Percentiles rank a stretch among this genome's conserved stretches.
These are phyloP conservation scores for Palythoa grandiflora DNA, from an alignment of 92 coral and sea anemone species.

Conservation along the genomic window DNA sequence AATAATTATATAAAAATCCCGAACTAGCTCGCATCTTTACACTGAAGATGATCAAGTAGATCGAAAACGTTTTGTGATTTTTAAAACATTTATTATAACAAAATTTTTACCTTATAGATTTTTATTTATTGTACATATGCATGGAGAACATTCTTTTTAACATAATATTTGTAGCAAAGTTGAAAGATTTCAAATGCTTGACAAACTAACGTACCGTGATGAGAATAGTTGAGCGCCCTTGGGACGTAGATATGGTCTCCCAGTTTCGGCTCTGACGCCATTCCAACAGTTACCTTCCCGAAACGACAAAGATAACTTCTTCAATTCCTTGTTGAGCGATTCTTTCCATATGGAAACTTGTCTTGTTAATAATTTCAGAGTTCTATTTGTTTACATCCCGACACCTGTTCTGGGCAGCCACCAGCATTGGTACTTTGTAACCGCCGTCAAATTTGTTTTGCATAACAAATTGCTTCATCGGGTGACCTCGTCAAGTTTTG, in stretches of 20 bases:
- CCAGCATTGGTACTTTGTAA: background rate
- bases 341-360: background rate
- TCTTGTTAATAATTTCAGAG: background rate
- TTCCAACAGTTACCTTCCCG: conserved; percentile 23
- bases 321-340: background rate
- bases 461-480: background rate
- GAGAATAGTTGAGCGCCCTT: conserved; percentile 82
- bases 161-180: background rate
- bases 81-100: too few relatives aligned
- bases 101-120: too few relatives aligned
- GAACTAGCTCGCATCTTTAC: too few relatives aligned
- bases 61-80: too few relatives aligned
- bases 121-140: too few relatives aligned
- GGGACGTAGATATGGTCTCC: conserved; percentile 89
- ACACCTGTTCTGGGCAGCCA: conserved; percentile 28
- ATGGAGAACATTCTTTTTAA: too few relatives aligned
- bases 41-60: too few relatives aligned
- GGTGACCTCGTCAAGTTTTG: too few relatives aligned
- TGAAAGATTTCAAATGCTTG: background rate
- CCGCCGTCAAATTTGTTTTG: background rate
- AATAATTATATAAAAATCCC: too few relatives aligned
- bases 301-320: background rate
- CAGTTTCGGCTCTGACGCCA: conserved; percentile 7
- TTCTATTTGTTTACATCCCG: background rate
- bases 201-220: conserved; percentile 78